Evolutionary conservation across 2,888 invertebrate genomes (phyloP).

Genomic region (Apotomis capreana): DNA sequence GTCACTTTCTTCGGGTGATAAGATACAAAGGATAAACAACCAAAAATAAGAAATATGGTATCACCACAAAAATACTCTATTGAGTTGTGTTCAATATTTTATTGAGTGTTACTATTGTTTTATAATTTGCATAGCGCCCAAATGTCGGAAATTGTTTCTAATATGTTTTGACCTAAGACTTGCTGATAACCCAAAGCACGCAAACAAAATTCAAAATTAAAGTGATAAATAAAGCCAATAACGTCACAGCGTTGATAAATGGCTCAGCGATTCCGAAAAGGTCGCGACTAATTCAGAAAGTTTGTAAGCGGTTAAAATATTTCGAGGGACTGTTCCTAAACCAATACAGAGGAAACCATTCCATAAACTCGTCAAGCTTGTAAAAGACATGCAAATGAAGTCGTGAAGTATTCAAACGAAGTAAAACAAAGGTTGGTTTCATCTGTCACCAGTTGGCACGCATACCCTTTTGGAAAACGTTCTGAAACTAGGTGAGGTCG

Average conservation of each 20-base stretch:
- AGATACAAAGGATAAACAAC: too few species aligned
- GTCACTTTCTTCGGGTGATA: too few species aligned
- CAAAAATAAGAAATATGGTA: too few species aligned
- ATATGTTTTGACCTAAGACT: too few species aligned
- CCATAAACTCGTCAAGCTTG: conserved; percentile 36
- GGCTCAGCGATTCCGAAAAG: conserved; percentile 27
- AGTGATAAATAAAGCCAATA: conserved; percentile 6
- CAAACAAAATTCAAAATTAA: background rate
- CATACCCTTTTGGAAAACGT: conserved; percentile 42
- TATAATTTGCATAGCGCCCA: too few species aligned
- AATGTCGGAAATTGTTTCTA: too few species aligned
- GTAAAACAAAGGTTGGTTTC: conserved; percentile 43
- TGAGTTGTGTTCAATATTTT: too few species aligned
- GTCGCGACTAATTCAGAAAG: conserved; percentile 29
- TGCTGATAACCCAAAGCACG: background rate
- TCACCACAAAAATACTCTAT: too few species aligned
- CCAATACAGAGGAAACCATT: conserved; percentile 35
- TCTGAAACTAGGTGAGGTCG: conserved; percentile 45
- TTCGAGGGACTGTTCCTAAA: conserved; percentile 28
- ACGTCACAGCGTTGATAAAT: background rate
- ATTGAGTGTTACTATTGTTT: too few species aligned
- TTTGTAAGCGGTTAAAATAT: conserved; percentile 27
- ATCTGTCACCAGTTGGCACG: conserved; percentile 42
- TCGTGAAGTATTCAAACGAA: conserved; percentile 31
- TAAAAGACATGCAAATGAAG: conserved; percentile 41